Evolutionary conservation across 2,888 invertebrate species (phyloP), one percentile per base, ranked within the genome.

Genomic region (Agonopterix heracliana): DNA sequence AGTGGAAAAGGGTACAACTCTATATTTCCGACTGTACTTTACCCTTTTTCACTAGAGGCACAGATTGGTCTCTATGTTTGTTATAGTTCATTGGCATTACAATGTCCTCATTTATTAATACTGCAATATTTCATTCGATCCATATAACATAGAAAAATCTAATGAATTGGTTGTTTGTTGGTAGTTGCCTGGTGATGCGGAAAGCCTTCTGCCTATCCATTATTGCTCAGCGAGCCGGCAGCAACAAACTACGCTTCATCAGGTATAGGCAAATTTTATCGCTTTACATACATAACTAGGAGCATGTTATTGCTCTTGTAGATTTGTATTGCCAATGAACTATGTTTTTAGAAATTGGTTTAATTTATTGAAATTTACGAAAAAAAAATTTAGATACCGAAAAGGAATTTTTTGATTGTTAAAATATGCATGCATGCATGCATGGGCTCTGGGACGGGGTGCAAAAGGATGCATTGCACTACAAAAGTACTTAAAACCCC

Each of bases 181-280:
- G 86, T 89, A 88, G 89, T 89, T 89, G 89, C 89, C 89, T 87
- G 89, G 89, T 88, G 89, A 89, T 87, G 89, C 89, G 86, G 89
- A 89, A 89, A 89, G 89, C 86, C 89, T 89, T 88, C 89, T 89
- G 88, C 89, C 89, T 81, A 89, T 89, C 82, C 89, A 89, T 89
- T 89, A 89, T 89, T 89, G 89, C 89, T 89, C 89, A 88, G 89
- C 89, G 89, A 88, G 88, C 87, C 89, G 89, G 87, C 89, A 89
- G 87, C 89, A 89, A 87, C 89, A 89, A 88, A 86, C 89, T 88
- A 85, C 89, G 81, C 89, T 89, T 84, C 89, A 88, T 87, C 88
- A 88, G 88, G 88, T 88, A 88, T 85, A 87, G 87, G 87, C 81
- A 82, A 80, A 84, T 82, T 84, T 82, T 83, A 78, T 80, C 63